Percentiles rank a stretch among this genome's conserved stretches.
Evolutionary conservation across 2,113 vertebrate genomes (phyloP).

Genomic region (Telmatochromis brichardi): DNA sequence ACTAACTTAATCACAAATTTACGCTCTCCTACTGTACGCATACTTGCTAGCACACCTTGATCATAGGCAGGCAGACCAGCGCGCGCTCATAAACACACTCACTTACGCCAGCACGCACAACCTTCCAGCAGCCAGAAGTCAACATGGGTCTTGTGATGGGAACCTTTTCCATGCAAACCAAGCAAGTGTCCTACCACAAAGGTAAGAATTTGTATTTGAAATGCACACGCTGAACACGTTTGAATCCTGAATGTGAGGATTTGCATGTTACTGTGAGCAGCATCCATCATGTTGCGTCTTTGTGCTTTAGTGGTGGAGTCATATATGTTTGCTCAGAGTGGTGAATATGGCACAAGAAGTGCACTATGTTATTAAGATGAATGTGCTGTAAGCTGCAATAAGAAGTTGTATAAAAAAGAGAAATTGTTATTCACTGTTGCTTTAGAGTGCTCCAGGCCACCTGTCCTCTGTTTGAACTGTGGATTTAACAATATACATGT

Average conservation of each 20-base stretch:
- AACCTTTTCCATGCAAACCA: conserved; percentile 70
- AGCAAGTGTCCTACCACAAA: conserved; percentile 68
- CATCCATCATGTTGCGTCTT: background rate
- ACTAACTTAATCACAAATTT: conserved; percentile 48
- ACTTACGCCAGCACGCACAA: background rate
- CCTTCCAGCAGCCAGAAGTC: conserved; percentile 39
- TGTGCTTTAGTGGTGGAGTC: background rate
- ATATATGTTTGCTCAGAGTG: background rate
- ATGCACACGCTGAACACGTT: background rate
- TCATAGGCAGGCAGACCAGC: background rate
- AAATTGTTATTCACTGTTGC: background rate
- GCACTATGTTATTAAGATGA: background rate
- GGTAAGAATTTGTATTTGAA: conserved; percentile 51
- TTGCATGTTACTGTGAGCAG: background rate
- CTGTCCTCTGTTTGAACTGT: conserved; percentile 29
- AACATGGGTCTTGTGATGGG: conserved; percentile 74
- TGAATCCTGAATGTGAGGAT: background rate
- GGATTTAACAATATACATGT: background rate
- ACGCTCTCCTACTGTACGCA: background rate
- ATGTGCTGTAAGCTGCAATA: background rate
- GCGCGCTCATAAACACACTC: background rate
- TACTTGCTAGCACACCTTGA: conserved; percentile 1
- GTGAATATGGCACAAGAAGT: conserved; percentile 31
- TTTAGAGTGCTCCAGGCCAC: conserved; percentile 18
- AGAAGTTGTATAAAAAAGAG: conserved; percentile 5